phyloP scores from a whole-genome alignment of 2,113 vertebrate species.

The Cricetomys ansorgei region DNA sequence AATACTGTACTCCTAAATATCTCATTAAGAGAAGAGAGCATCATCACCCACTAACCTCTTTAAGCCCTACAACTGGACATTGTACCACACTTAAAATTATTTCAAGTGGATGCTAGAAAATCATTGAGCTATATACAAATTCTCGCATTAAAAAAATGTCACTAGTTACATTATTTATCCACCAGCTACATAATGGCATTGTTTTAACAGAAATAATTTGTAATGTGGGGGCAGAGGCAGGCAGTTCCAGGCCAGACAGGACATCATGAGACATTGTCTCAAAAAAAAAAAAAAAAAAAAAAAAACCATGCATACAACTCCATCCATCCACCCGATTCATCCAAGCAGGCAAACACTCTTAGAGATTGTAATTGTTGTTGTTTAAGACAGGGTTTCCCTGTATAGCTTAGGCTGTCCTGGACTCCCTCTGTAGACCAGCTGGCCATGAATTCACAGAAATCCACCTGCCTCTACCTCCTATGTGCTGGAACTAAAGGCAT shows the following conservation, averaged over 20 bases:
- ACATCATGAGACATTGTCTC: background rate
- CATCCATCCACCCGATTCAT: background rate
- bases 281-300: background rate
- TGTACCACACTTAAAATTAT: background rate
- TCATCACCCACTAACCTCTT: background rate
- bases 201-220: background rate
- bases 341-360: background rate
- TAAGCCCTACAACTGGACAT: background rate
- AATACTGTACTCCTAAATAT: slow-evolving; percentile 4
- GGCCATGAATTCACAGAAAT: too few relatives aligned
- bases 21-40: background rate
- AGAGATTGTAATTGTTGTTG: too few relatives aligned
- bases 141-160: background rate
- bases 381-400: too few relatives aligned
- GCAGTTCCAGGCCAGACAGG: background rate
- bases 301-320: background rate
- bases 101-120: background rate
- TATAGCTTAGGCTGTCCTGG: too few relatives aligned
- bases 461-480: too few relatives aligned
- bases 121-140: background rate
- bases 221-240: background rate
- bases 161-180: background rate
- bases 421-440: too few relatives aligned
- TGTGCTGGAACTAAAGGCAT: too few relatives aligned
- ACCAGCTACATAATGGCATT: background rate